These are phyloP conservation scores for Cherax destructor DNA, from an alignment of 1,140 invertebrate species.

Conservation along the genomic window DNA sequence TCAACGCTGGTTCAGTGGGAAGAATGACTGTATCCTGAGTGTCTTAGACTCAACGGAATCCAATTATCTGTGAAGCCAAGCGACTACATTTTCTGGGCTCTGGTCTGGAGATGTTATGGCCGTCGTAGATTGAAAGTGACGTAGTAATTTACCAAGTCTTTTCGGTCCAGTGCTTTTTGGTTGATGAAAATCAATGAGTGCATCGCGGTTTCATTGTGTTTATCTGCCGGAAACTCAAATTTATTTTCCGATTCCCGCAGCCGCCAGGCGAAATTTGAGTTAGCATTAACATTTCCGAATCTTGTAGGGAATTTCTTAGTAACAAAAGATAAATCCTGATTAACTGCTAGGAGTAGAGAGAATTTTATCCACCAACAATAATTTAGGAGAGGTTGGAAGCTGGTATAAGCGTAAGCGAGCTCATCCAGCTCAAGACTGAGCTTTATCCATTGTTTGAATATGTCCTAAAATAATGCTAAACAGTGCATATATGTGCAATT, in stretches of 20 bases:
- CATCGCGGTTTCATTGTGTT: not conserved
- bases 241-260: not conserved
- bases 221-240: not conserved
- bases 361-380: no score
- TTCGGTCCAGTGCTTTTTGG: not conserved
- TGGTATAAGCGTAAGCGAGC: no score
- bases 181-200: not conserved
- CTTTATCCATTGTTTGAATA: no score
- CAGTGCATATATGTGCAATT: no score
- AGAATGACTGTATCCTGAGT: no score
- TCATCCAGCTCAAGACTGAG: no score
- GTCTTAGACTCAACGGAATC: not conserved
- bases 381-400: no score
- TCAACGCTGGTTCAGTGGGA: no score
- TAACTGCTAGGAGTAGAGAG: no score
- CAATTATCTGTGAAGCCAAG: not conserved
- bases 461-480: no score
- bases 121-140: not conserved
- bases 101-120: constrained; percentile 2
- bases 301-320: not conserved
- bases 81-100: not conserved
- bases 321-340: no score
- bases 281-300: not conserved
- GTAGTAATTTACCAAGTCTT: constrained; percentile 7
- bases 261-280: not conserved